phyloP scores from a whole-genome alignment of 2,888 invertebrate genomes.

The Hirtodrosophila histrioides region DNA sequence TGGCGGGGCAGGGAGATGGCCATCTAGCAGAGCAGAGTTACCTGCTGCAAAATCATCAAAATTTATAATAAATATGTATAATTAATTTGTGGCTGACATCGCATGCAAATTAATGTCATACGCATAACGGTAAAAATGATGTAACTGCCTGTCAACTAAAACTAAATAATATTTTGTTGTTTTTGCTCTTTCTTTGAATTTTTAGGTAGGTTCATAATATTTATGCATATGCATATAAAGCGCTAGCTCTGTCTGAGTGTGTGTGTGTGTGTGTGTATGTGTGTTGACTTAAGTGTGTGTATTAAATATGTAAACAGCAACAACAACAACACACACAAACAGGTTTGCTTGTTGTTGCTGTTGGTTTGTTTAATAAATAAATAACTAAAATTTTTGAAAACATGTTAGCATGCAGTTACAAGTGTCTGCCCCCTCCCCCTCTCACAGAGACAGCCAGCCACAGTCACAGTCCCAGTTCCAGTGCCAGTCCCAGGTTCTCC shows the following conservation, averaged over 20 bases:
- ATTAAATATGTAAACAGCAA: constrained; percentile 57
- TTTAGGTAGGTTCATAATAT: constrained; percentile 46
- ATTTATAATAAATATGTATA: constrained; percentile 37
- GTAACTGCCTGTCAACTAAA: constrained; percentile 63
- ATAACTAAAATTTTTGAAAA: constrained; percentile 56
- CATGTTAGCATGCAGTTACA: constrained; percentile 75
- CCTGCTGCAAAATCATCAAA: constrained; percentile 9
- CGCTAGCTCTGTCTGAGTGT: constrained; percentile 14
- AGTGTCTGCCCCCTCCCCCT: constrained; percentile 48
- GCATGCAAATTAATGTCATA: constrained; percentile 75
- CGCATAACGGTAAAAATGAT: constrained; percentile 74
- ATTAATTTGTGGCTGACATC: constrained; percentile 63
- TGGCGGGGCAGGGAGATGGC: background rate
- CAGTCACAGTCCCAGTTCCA: constrained; percentile 13
- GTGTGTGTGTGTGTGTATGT: constrained; percentile 15
- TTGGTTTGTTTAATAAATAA: constrained; percentile 64
- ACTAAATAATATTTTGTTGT: constrained; percentile 20
- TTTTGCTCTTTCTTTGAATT: constrained; percentile 29
- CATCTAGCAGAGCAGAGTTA: background rate
- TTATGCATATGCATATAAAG: constrained; percentile 47
- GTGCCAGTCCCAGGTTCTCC: constrained; percentile 10
- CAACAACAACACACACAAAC: constrained; percentile 54
- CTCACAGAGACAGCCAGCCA: background rate
- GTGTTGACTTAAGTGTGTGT: constrained; percentile 31
- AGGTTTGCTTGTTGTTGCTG: constrained; percentile 58